Conservation (phyloP, 2,888 invertebrate species). For the Oegoconia quadripuncta region DNA sequence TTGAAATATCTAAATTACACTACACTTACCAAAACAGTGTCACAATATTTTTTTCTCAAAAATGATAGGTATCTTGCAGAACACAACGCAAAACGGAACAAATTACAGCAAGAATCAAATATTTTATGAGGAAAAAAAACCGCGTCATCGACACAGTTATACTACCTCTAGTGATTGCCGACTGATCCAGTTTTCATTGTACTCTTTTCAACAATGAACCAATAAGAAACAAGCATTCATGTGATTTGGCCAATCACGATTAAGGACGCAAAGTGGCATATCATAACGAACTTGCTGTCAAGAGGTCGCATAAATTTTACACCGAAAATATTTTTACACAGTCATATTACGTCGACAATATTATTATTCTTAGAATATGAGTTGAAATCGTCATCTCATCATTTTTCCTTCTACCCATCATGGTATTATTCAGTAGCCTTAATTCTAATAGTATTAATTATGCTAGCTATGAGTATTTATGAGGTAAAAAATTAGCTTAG, state of each 20-base stretch:
- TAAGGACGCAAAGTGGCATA: conserved; percentile 17
- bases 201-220: conserved; percentile 9
- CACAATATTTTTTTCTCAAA: conserved; percentile 54
- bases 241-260: conserved; percentile 28
- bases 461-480: no score
- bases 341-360: conserved; percentile 35
- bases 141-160: conserved; percentile 53
- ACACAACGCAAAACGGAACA: conserved; percentile 65
- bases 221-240: conserved; percentile 22
- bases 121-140: conserved; percentile 64
- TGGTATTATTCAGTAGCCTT: no score
- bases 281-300: conserved; percentile 50
- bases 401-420: background rate
- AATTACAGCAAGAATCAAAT: conserved; percentile 59
- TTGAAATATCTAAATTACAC: conserved; percentile 40
- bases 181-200: conserved; percentile 44
- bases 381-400: no score
- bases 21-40: conserved; percentile 69
- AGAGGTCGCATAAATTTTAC: conserved; percentile 32
- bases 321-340: conserved; percentile 46
- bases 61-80: conserved; percentile 45
- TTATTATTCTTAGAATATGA: background rate
- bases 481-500: no score
- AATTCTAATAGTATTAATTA: no score
- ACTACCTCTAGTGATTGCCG: conserved; percentile 53